A percentile compares a stretch with the other conserved stretches of the same genome.
These are phyloP conservation scores for Escarpia spicata DNA, from an alignment of 2,888 invertebrate genomes.

Conservation along the genomic window DNA sequence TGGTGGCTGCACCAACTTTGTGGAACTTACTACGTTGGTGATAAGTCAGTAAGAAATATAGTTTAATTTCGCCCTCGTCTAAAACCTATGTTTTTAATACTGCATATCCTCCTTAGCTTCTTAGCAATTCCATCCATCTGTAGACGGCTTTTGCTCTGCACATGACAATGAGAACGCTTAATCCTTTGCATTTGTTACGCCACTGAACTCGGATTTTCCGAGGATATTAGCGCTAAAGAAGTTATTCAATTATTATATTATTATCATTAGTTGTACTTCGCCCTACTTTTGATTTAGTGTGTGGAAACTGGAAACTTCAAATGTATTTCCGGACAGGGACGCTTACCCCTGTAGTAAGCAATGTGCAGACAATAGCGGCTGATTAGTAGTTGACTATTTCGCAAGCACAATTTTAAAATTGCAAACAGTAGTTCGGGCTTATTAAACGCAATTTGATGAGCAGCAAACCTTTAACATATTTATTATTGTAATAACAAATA, in stretches of 20 bases:
- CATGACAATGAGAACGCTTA: no score
- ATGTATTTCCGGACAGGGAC: background rate
- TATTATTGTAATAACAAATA: background rate
- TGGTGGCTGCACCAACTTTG: no score
- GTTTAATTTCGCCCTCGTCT: background rate
- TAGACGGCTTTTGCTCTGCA: no score
- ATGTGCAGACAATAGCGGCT: background rate
- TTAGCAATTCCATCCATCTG: no score
- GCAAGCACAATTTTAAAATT: background rate
- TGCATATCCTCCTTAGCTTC: no score
- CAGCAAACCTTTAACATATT: background rate
- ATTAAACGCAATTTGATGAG: background rate
- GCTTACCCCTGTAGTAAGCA: background rate
- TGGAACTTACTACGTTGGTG: no score
- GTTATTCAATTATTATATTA: no score
- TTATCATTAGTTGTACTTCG: background rate
- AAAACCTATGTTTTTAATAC: no score
- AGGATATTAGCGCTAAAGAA: no score
- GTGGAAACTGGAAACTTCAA: background rate
- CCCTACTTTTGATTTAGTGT: background rate
- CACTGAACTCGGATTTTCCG: no score
- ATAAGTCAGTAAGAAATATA: background rate
- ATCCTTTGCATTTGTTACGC: no score
- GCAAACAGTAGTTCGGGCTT: conserved; percentile 8
- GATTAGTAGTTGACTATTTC: conserved; percentile 18